A percentile compares a stretch with the other conserved stretches of the same genome.
Conservation (phyloP, 1,140 invertebrate species). For the Sitobion miscanthi region DNA sequence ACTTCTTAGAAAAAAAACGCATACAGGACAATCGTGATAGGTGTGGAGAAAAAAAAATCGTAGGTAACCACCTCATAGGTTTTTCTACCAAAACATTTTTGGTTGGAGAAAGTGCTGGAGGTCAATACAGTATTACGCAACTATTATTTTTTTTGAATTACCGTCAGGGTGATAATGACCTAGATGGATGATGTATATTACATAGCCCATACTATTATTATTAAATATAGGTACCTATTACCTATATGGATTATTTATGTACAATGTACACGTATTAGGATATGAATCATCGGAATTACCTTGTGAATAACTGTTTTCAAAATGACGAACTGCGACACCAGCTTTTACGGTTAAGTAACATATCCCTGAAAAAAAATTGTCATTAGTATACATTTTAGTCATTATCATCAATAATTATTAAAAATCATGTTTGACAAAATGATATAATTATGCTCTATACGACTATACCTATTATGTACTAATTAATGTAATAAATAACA, state of each 20-base stretch:
- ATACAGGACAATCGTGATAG: background rate
- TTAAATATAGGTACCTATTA: background rate
- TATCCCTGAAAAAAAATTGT: conserved; percentile 35
- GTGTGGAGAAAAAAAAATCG: background rate
- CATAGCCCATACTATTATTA: background rate
- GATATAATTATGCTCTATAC: too few relatives aligned
- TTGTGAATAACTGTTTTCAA: conserved; percentile 33
- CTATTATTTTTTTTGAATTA: background rate
- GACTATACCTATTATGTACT: too few relatives aligned
- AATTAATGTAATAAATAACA: too few relatives aligned
- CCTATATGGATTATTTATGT: background rate
- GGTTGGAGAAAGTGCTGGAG: conserved; percentile 16
- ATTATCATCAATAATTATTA: background rate
- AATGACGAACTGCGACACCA: conserved; percentile 20
- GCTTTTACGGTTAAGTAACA: conserved; percentile 42
- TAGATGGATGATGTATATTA: background rate
- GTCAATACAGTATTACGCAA: conserved; percentile 15
- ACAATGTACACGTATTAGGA: background rate
- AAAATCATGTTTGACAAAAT: too few relatives aligned
- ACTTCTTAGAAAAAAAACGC: background rate
- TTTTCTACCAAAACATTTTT: background rate
- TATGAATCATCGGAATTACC: conserved; percentile 45
- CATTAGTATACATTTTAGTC: background rate
- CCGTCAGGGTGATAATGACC: conserved; percentile 35
- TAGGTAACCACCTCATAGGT: background rate